Evolutionary conservation across 2,888 invertebrate genomes (phyloP).

Genomic region (Drosophila stalkeri): DNA sequence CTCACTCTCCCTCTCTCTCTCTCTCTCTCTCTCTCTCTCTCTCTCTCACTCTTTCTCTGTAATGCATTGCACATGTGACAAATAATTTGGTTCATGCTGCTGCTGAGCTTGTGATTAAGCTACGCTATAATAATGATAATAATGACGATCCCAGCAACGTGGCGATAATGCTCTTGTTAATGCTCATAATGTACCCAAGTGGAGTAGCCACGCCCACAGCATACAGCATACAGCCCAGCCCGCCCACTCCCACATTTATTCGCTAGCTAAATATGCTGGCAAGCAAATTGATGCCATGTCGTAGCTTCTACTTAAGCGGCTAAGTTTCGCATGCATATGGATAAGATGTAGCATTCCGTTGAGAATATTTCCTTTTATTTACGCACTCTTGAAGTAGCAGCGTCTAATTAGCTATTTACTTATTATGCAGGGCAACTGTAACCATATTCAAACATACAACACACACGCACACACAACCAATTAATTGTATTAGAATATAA

Average conservation of each 20-base stretch:
- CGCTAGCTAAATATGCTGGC: constrained; percentile 14
- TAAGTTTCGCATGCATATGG: constrained; percentile 19
- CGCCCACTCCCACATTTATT: background rate
- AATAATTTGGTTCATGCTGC: constrained; percentile 41
- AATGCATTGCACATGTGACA: constrained; percentile 44
- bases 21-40: background rate
- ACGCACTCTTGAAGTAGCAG: background rate
- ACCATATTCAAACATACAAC: constrained; percentile 1
- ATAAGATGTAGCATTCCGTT: background rate
- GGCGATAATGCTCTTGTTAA: constrained; percentile 65
- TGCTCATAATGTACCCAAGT: constrained; percentile 15
- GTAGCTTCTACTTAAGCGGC: constrained; percentile 19
- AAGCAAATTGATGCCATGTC: constrained; percentile 26
- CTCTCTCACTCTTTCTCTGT: background rate
- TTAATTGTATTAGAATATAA: constrained; percentile 6
- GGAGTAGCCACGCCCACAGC: background rate
- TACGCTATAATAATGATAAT: constrained; percentile 59
- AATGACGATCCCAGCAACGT: constrained; percentile 37
- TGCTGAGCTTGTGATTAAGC: constrained; percentile 56
- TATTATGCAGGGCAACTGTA: constrained; percentile 3
- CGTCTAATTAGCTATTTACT: constrained; percentile 22
- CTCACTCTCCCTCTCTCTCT: background rate
- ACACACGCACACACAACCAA: background rate
- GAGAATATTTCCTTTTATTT: constrained; percentile 7
- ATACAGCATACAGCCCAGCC: background rate